Evolutionary conservation across 2,888 invertebrate genomes (phyloP).

Genomic region (Heliconius ethilla): DNA sequence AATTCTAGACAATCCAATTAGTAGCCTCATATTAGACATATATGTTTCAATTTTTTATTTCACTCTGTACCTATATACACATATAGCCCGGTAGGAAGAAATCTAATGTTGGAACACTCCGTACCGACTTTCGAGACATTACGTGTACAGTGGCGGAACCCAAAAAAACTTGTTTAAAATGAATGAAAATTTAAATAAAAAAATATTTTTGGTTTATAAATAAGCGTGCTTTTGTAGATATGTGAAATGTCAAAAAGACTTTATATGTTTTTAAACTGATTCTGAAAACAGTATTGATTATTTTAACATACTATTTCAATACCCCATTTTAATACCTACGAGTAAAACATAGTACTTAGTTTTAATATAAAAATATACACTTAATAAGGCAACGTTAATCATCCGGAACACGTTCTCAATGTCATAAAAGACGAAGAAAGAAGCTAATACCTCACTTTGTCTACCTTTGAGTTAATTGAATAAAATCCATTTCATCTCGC

Average conservation of each 20-base stretch:
- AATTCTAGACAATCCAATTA: too few species aligned
- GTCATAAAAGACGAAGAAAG: conserved; percentile 25
- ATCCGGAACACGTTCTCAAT: conserved; percentile 15
- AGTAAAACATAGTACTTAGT: not conserved
- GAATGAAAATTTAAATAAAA: too few species aligned
- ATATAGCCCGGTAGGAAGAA: not conserved
- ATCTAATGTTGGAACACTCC: not conserved
- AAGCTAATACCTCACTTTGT: conserved; percentile 40
- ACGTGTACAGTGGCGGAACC: not conserved
- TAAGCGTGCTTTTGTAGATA: too few species aligned
- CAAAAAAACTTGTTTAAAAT: too few species aligned
- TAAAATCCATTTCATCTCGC: conserved; percentile 42
- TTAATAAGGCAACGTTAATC: not conserved
- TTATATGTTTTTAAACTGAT: too few species aligned
- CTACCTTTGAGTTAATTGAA: conserved; percentile 43
- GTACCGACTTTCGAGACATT: not conserved
- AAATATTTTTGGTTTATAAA: too few species aligned
- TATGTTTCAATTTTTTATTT: not conserved
- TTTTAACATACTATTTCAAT: too few species aligned
- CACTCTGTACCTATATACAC: not conserved
- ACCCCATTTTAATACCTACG: too few species aligned
- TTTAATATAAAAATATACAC: not conserved
- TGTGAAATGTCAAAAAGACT: too few species aligned
- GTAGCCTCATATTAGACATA: too few species aligned
- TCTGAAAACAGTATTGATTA: too few species aligned